Percentiles rank a stretch among this genome's conserved stretches.
Conservation (phyloP, 2,888 invertebrate genomes). For the Diploptera punctata region DNA sequence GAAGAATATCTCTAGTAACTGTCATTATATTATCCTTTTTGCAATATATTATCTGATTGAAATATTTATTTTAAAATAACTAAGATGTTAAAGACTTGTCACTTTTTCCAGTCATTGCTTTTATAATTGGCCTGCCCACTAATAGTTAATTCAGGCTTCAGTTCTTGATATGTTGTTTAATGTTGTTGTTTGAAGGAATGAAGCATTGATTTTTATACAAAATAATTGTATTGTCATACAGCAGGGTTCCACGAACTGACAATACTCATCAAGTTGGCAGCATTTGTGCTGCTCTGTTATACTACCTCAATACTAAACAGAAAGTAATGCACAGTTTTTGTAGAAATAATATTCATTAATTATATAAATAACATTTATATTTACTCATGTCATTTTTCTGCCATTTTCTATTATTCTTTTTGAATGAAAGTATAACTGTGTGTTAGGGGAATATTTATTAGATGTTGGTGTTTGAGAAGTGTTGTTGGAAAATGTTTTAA, state of each 20-base stretch:
- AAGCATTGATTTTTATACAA: not conserved
- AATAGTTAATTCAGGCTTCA: slow-evolving; percentile 4
- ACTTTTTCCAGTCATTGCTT: not conserved
- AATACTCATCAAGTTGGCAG: slow-evolving; percentile 10
- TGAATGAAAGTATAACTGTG: slow-evolving; percentile 20
- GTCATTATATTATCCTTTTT: no score
- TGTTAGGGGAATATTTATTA: slow-evolving; percentile 27
- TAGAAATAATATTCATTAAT: not conserved
- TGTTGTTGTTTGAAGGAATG: slow-evolving; percentile 18
- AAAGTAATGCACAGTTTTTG: not conserved
- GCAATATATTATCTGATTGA: no score
- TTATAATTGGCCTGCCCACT: not conserved
- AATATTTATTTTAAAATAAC: no score
- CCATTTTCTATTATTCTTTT: slow-evolving; percentile 5
- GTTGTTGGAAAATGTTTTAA: slow-evolving; percentile 31
- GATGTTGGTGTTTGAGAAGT: slow-evolving; percentile 28
- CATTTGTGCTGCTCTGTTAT: not conserved
- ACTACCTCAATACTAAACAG: slow-evolving; percentile 23
- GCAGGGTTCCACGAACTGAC: slow-evolving; percentile 16
- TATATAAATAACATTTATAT: not conserved
- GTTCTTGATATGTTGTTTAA: slow-evolving; percentile 21
- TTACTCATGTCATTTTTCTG: not conserved
- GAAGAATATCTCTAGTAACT: not conserved
- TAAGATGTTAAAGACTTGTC: no score
- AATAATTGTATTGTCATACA: not conserved